Conservation (phyloP, 30 jellyfish, hydroid and myxozoan genomes). For the Aurelia coerulea region DNA sequence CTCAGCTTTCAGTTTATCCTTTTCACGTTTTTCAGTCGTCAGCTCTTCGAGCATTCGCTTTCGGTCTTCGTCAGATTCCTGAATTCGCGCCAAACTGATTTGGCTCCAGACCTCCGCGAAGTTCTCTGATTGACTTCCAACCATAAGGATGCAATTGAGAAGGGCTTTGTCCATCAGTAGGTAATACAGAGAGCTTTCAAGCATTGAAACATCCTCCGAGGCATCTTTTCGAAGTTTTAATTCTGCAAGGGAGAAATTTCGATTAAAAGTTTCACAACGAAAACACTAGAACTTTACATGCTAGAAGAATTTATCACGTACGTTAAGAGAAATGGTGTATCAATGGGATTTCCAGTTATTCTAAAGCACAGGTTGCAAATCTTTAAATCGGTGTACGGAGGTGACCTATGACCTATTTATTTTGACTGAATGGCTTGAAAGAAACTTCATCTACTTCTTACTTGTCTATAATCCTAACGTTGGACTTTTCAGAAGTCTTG, state of each 20-base stretch:
- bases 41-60: constrained; percentile 81
- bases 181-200: constrained; percentile 90
- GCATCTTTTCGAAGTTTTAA: constrained; percentile 69
- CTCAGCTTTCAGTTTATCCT: constrained; percentile 77
- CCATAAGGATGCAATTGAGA: constrained; percentile 82
- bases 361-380: neutral
- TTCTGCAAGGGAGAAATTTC: constrained; percentile 13
- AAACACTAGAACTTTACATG: neutral
- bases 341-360: neutral
- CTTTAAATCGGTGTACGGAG: too few relatives aligned
- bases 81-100: constrained; percentile 40
- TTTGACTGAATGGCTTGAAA: too few relatives aligned
- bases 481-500: too few relatives aligned
- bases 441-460: too few relatives aligned
- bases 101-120: constrained; percentile 81
- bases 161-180: constrained; percentile 96
- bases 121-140: constrained; percentile 78
- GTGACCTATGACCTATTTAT: too few relatives aligned
- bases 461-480: too few relatives aligned
- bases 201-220: constrained; percentile 61
- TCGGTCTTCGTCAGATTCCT: constrained; percentile 82
- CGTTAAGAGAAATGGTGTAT: neutral
- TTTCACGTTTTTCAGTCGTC: constrained; percentile 71
- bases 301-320: neutral
- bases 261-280: neutral